These are phyloP conservation scores for Alsophila aescularia DNA, from an alignment of 2,888 invertebrate species.

Conservation along the genomic window DNA sequence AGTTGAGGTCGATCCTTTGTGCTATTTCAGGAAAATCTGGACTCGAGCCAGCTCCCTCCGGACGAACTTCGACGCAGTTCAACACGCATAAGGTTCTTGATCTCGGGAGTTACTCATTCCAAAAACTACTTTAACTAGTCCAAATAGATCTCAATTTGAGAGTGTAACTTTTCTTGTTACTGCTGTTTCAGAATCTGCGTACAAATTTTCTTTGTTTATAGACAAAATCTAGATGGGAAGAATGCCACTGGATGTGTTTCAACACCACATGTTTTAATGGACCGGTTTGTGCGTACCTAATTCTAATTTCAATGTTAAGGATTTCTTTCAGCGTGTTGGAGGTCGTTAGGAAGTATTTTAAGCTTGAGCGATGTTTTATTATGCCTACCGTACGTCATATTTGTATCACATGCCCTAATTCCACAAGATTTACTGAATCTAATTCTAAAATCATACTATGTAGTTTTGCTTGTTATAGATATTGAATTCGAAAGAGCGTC, in stretches of 20 bases:
- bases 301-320: slow-evolving; percentile 42
- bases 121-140: slow-evolving; percentile 42
- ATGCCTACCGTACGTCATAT: too few relatives aligned
- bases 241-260: slow-evolving; percentile 42
- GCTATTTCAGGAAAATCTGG: slow-evolving; percentile 82
- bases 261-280: slow-evolving; percentile 36
- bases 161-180: slow-evolving; percentile 26
- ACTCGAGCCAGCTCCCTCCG: slow-evolving; percentile 64
- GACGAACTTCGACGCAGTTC: slow-evolving; percentile 67
- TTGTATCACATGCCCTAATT: too few relatives aligned
- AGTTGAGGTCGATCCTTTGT: slow-evolving; percentile 81
- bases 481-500: too few relatives aligned
- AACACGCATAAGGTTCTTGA: slow-evolving; percentile 63
- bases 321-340: slow-evolving; percentile 6
- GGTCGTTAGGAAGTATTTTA: neutral
- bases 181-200: slow-evolving; percentile 42
- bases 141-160: slow-evolving; percentile 39
- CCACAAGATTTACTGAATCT: too few relatives aligned
- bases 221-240: slow-evolving; percentile 52
- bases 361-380: neutral
- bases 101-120: slow-evolving; percentile 46
- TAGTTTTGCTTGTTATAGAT: too few relatives aligned
- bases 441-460: too few relatives aligned
- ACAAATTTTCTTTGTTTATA: slow-evolving; percentile 60
- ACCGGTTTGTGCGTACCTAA: slow-evolving; percentile 27